phyloP scores from a whole-genome alignment of 2,888 invertebrate genomes.

The Stenchaetothrips biformis region DNA sequence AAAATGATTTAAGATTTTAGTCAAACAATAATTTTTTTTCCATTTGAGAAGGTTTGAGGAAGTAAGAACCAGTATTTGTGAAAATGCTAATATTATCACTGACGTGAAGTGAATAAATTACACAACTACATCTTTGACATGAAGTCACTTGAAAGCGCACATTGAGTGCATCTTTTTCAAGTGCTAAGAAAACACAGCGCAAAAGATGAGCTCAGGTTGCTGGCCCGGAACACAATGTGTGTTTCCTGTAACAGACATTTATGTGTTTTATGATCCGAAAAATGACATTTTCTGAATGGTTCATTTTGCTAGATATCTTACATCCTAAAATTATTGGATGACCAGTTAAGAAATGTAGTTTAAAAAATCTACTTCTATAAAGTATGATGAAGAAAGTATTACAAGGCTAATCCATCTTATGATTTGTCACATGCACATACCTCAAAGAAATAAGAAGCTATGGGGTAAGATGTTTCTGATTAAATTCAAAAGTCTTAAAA shows the following conservation, averaged over 20 bases:
- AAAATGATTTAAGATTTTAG: not conserved
- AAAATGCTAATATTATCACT: slow-evolving; percentile 17
- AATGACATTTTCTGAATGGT: not conserved
- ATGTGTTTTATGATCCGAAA: not conserved
- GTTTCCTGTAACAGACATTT: slow-evolving; percentile 13
- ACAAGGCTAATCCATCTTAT: slow-evolving; percentile 6
- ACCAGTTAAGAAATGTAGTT: not conserved
- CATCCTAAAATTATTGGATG: not conserved
- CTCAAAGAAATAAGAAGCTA: not conserved
- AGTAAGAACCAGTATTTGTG: not conserved
- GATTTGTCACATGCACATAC: slow-evolving; percentile 14
- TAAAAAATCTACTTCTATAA: not conserved
- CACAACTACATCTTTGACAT: slow-evolving; percentile 19
- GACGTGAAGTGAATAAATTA: slow-evolving; percentile 15
- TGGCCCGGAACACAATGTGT: slow-evolving; percentile 12
- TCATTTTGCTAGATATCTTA: not conserved
- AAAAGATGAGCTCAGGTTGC: slow-evolving; percentile 23
- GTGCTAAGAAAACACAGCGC: slow-evolving; percentile 24
- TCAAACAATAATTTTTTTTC: not conserved
- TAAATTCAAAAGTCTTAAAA: not conserved
- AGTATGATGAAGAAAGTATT: not conserved
- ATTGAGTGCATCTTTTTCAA: slow-evolving; percentile 2
- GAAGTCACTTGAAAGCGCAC: slow-evolving; percentile 20
- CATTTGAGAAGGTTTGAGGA: not conserved
- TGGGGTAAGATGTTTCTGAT: not conserved